Conservation (phyloP, 2,113 vertebrate species). For the Leptobrachium leishanense region DNA sequence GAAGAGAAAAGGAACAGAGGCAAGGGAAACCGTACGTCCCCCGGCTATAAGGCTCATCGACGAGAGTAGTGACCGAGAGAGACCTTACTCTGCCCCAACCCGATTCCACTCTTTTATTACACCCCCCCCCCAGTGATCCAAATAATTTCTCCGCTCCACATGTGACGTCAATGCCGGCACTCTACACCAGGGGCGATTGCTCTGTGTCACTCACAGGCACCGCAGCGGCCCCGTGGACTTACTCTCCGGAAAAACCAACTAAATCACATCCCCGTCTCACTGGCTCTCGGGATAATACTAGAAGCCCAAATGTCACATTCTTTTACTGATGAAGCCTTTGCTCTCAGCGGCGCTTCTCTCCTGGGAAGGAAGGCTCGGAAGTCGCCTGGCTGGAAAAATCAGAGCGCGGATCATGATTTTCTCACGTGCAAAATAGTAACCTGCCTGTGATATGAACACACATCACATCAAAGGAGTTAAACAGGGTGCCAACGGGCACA, state of each 20-base stretch:
- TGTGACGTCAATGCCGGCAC: slow-evolving; percentile 61
- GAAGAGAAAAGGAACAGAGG: too few relatives aligned
- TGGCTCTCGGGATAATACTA: slow-evolving; percentile 46
- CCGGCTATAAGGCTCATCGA: too few relatives aligned
- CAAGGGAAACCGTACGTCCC: too few relatives aligned
- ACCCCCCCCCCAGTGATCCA: slow-evolving; percentile 7
- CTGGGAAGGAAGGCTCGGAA: not conserved
- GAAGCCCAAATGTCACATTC: slow-evolving; percentile 38
- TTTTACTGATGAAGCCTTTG: not conserved
- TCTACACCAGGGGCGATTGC: slow-evolving; percentile 44
- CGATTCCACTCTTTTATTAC: too few relatives aligned
- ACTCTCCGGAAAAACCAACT: not conserved
- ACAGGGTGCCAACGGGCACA: too few relatives aligned
- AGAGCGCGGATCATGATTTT: too few relatives aligned
- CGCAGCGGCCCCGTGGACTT: not conserved
- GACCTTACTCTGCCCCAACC: too few relatives aligned
- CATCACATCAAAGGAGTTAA: too few relatives aligned
- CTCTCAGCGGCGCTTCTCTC: not conserved
- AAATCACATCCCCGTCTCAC: slow-evolving; percentile 39
- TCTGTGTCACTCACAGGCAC: slow-evolving; percentile 49
- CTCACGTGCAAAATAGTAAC: too few relatives aligned
- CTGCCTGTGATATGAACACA: too few relatives aligned
- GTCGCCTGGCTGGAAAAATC: not conserved
- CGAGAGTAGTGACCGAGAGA: too few relatives aligned
- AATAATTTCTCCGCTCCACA: slow-evolving; percentile 57